A percentile compares a stretch with the other conserved stretches of the same genome.
Conservation (phyloP, 2,113 vertebrate genomes). For the Silurus meridionalis region DNA sequence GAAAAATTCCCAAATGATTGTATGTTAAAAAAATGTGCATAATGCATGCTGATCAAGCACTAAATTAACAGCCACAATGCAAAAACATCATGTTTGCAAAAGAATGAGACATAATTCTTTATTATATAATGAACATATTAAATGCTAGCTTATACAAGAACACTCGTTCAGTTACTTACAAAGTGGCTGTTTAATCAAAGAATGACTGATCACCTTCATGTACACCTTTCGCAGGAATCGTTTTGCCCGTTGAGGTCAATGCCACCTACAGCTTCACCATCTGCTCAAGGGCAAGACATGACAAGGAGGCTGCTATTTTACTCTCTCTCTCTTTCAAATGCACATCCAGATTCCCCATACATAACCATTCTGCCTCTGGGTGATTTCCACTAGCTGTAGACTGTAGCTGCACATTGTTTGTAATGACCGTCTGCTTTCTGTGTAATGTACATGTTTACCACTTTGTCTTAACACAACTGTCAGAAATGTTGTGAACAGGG, state of each 20-base stretch:
- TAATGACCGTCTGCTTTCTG: not conserved
- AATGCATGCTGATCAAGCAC: not conserved
- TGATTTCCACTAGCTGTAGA: not conserved
- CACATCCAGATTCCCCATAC: slow-evolving; percentile 5
- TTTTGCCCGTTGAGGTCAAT: slow-evolving; percentile 48
- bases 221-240: slow-evolving; percentile 1
- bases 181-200: not conserved
- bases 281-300: slow-evolving; percentile 36
- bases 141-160: not conserved
- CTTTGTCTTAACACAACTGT: not conserved
- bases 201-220: not conserved
- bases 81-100: not conserved
- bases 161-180: not conserved
- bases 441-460: not conserved
- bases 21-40: not conserved
- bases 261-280: slow-evolving; percentile 48
- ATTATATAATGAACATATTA: not conserved
- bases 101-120: not conserved
- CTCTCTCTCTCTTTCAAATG: not conserved
- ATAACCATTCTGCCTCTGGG: not conserved
- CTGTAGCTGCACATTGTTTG: not conserved
- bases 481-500: not conserved
- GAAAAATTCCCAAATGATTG: not conserved
- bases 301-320: not conserved
- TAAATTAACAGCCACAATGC: not conserved